Evolutionary conservation across 2,113 vertebrate genomes (phyloP), one percentile per base, ranked within the genome.

Genomic region (Murina feae): DNA sequence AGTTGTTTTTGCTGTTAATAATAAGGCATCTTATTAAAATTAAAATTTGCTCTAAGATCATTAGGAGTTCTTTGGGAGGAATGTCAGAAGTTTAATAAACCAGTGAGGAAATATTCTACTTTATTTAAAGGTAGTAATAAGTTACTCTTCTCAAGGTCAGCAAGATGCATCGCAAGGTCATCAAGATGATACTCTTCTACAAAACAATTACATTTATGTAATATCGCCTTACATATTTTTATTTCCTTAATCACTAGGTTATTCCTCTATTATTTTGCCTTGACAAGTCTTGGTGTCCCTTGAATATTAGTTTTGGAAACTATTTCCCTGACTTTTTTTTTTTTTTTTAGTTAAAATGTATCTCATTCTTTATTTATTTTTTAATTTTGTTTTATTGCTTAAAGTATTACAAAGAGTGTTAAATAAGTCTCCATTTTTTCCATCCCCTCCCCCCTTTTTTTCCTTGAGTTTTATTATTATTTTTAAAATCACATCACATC

Each of bases 51-150:
- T 37, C n/a, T 25, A 65, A 78, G 44, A 83, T 85, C 69, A 55
- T 75, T 86, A 89, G 78, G 58, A 78, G 21, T 13, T 44, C 23
- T 69, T 91, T 80, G 58, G 51, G 85, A 93, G n/a, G 37, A 92
- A 53, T 92, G 28, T 74, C 58, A 81, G 76, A 84, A 83, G 74
- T 71, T 76, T 47, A 72, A 84, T 94, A 92, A 85, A 82, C 60
- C 82, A 90, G 55, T 30, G 21, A 93, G 93, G 53, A 83, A 86
- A 92, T 74, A 8, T 23, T 79, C 30, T 68, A 23, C 28, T 12
- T 83, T 87, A 79, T 90, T 95, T 82, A 92, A 97, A 78, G 37
- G 53, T 28, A 83, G 69, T n/a, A 55, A 16, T 65, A 63, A 55
- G 55, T 88, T 55, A 63, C 16, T 49, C 47, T 89, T 84, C n/a